Percentiles rank a stretch among this genome's conserved stretches.
Conservation (phyloP, 2,113 vertebrate species). For the Otis tarda region DNA sequence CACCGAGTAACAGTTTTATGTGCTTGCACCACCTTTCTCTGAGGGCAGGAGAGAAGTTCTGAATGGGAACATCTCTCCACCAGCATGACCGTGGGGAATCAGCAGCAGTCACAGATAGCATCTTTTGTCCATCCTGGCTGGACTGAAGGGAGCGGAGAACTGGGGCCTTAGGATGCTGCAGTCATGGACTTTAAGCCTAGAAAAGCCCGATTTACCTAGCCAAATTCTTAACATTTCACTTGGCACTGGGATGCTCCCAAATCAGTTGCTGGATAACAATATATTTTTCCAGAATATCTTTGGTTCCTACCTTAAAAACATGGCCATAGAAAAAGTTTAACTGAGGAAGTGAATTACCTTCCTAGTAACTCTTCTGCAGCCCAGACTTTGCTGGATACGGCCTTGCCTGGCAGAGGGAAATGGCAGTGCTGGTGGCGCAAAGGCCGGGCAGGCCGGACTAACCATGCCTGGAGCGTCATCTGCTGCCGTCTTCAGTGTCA, state of each 20-base stretch:
- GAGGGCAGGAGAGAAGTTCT: background rate
- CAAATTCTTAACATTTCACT: background rate
- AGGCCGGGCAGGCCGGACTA: background rate
- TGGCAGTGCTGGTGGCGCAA: background rate
- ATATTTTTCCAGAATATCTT: background rate
- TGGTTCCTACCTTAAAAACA: background rate
- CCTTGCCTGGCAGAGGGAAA: background rate
- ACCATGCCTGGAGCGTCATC: rapidly evolving
- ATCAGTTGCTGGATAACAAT: background rate
- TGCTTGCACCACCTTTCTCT: rapidly evolving
- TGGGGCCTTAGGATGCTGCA: background rate
- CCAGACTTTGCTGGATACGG: background rate
- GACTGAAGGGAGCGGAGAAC: background rate
- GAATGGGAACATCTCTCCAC: background rate
- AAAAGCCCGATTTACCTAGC: background rate
- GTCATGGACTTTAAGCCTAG: background rate
- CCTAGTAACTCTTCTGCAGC: background rate
- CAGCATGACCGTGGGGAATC: background rate
- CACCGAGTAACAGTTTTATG: background rate
- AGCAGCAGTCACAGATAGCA: background rate
- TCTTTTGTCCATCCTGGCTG: background rate
- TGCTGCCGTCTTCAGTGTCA: background rate
- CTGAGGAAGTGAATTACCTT: background rate
- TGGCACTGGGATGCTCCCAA: background rate
- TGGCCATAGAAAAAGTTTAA: background rate